Percentiles rank a stretch among this genome's conserved stretches.
Conservation (phyloP, 2,113 vertebrate species). For the Myrmecophaga tridactyla region DNA sequence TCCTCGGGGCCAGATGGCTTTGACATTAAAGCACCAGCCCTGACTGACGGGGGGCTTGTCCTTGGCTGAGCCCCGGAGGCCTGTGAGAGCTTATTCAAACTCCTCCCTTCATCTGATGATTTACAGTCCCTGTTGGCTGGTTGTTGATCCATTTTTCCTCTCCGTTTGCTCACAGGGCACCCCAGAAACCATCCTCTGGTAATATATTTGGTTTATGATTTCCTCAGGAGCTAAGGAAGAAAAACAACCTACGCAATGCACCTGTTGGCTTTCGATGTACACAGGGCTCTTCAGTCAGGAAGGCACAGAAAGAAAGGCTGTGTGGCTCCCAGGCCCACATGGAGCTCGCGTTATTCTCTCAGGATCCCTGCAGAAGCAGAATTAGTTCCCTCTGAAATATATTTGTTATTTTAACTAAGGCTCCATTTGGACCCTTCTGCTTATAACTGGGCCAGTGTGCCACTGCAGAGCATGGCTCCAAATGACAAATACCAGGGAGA, state of each 20-base stretch:
- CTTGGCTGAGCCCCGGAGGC: constrained; percentile 82
- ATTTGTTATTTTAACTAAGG: constrained; percentile 52
- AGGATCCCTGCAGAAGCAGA: constrained; percentile 60
- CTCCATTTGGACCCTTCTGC: constrained; percentile 29
- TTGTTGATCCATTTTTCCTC: constrained; percentile 89
- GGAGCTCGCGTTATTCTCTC: constrained; percentile 81
- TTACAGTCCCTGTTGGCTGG: constrained; percentile 86
- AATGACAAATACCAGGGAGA: neutral
- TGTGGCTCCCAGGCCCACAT: constrained; percentile 78
- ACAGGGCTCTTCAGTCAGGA: constrained; percentile 32
- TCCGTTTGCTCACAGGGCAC: constrained; percentile 89
- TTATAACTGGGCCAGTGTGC: neutral
- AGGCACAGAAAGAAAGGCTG: constrained; percentile 62
- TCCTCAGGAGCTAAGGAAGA: constrained; percentile 86
- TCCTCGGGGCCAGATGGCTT: constrained; percentile 87
- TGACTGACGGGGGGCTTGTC: constrained; percentile 87
- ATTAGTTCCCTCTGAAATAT: constrained; percentile 49
- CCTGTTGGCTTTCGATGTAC: constrained; percentile 87
- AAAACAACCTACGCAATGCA: constrained; percentile 84
- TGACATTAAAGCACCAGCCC: constrained; percentile 84
- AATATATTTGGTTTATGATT: constrained; percentile 92
- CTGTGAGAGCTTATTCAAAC: constrained; percentile 86
- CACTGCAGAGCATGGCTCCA: neutral
- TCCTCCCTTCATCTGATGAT: constrained; percentile 89
- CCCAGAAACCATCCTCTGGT: constrained; percentile 87